A percentile compares a stretch with the other conserved stretches of the same genome.
phyloP scores from a whole-genome alignment of 1,140 invertebrate species.

The Argopecten irradians region DNA sequence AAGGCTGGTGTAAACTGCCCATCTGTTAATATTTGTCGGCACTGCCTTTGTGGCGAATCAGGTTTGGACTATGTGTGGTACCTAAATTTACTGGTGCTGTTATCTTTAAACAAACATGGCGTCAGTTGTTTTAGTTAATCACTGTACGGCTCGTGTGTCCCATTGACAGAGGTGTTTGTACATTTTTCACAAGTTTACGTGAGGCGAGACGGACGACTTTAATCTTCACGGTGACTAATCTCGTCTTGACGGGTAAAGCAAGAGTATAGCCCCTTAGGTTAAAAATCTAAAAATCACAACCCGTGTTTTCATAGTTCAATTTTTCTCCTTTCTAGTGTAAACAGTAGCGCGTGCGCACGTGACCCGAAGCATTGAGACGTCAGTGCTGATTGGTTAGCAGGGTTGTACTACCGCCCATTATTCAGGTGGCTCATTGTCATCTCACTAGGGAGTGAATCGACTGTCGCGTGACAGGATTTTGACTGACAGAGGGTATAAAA shows the following conservation, averaged over 20 bases:
- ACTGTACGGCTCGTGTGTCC: background rate
- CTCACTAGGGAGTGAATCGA: slow-evolving; percentile 39
- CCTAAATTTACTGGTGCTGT: slow-evolving; percentile 10
- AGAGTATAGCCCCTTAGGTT: background rate
- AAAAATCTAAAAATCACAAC: slow-evolving; percentile 12
- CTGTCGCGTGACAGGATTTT: slow-evolving; percentile 39
- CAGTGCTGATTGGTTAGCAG: slow-evolving; percentile 45
- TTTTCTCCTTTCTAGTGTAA: slow-evolving; percentile 38
- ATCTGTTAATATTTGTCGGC: slow-evolving; percentile 21
- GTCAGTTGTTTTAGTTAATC: slow-evolving; percentile 6
- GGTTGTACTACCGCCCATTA: slow-evolving; percentile 40
- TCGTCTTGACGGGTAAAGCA: slow-evolving; percentile 12
- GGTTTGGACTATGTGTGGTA: background rate
- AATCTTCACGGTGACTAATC: background rate
- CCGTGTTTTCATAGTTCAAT: slow-evolving; percentile 45
- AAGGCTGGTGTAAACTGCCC: background rate
- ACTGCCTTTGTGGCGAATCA: background rate
- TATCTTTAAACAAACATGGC: slow-evolving; percentile 22
- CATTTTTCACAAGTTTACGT: slow-evolving; percentile 13
- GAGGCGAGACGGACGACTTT: background rate
- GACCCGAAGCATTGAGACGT: slow-evolving; percentile 37
- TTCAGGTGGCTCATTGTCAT: slow-evolving; percentile 46
- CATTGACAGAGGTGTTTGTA: slow-evolving; percentile 15
- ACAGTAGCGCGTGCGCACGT: slow-evolving; percentile 49
- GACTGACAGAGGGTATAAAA: slow-evolving; percentile 47